Conservation (phyloP, 1,140 invertebrate genomes). For the Probaryconus sp. region DNA sequence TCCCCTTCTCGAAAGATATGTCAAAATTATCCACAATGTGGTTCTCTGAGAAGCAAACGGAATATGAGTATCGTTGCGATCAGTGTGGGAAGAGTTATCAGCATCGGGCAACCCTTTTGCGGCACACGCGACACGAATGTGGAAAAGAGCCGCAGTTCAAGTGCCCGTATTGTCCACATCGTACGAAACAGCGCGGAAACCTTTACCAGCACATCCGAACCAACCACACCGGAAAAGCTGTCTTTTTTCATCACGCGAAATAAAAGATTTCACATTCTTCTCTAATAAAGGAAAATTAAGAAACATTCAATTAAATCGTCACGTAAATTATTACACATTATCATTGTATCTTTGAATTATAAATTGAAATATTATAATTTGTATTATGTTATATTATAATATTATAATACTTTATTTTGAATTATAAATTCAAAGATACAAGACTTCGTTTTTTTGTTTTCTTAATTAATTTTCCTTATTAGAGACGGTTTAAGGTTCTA, state of each 20-base stretch:
- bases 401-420: too few species aligned
- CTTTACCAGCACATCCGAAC: slow-evolving; percentile 78
- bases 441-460: too few species aligned
- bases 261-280: neutral
- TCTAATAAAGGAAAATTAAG: too few species aligned
- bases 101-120: slow-evolving; percentile 79
- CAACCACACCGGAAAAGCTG: slow-evolving; percentile 73
- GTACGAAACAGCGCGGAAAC: slow-evolving; percentile 78
- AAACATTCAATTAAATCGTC: too few species aligned
- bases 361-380: too few species aligned
- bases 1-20: slow-evolving; percentile 68
- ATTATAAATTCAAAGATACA: too few species aligned
- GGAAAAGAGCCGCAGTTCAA: slow-evolving; percentile 81
- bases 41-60: slow-evolving; percentile 66
- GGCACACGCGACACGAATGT: slow-evolving; percentile 80
- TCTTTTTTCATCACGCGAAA: slow-evolving; percentile 67
- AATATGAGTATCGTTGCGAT: slow-evolving; percentile 76
- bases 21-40: slow-evolving; percentile 67
- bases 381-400: too few species aligned
- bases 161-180: slow-evolving; percentile 80
- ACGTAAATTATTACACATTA: too few species aligned
- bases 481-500: too few species aligned
- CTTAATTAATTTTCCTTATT: too few species aligned
- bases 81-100: slow-evolving; percentile 81
- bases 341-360: too few species aligned